Evolutionary conservation across 2,888 invertebrate species (phyloP), one percentile per base, ranked within the genome.

Genomic region (Lasius platythorax): DNA sequence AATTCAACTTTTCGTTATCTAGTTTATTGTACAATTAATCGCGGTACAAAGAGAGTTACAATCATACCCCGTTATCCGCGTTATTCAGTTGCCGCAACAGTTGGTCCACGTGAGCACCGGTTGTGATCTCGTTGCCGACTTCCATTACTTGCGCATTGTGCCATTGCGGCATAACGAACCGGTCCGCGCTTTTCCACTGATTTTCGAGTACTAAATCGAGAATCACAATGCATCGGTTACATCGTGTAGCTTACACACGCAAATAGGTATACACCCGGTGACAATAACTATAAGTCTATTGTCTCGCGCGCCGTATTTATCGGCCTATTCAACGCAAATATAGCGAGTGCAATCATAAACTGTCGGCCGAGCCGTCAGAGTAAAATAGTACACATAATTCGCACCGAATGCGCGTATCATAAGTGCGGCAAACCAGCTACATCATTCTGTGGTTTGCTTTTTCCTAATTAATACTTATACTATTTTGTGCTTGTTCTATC

Each of bases 241-340:
- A 40, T 63, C 66, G 64, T 23, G 61, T 8, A 53, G 78, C 76
- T 58, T 64, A 50, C 74, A 50, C 73, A 37, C 50, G 83, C 70
- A 72, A 58, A 82, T 75, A 76, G 46, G 23, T 56, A 61, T 73
- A 84, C 83, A 83, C 76, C 66, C 76, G 76, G 86, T 90, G 89
- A 91, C 90, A 87, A 91, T 89, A 88, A 91, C 88, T 90, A 88
- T 90, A 91, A 90, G 91, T 91, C 91, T 91, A 90, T 91, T 91
- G 89, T 91, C 88, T 89, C 86, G 87, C 30, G 78, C 58, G 66
- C 81, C 85, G 85, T 91, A 90, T 91, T 90, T 91, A 91, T 91
- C 91, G 90, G 85, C 64, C 89, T 88, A 91, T 91, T 91, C 91
- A 91, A 91, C 90, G 91, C 90, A 91, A 91, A 91, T 91, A 91